Evolutionary conservation across 2,113 vertebrate genomes (phyloP).

Genomic region (Garra rufa): DNA sequence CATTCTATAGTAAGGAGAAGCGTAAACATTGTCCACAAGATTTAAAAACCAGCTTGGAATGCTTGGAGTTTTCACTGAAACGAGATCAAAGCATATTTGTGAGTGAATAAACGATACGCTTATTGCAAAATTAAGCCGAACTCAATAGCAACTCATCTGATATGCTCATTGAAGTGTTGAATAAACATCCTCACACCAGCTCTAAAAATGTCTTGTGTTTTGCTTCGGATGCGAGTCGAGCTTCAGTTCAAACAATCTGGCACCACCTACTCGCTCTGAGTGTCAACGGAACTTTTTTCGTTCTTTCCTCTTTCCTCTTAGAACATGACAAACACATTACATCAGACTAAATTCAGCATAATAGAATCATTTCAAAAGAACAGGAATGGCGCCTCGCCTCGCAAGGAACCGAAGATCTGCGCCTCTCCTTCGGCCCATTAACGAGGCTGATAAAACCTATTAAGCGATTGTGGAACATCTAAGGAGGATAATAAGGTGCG

Average conservation of each 20-base stretch:
- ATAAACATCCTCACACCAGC: neutral
- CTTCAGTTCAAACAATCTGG: constrained; percentile 2
- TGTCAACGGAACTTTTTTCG: neutral
- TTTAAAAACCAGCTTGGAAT: neutral
- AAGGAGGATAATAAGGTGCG: constrained; percentile 36
- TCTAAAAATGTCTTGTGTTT: neutral
- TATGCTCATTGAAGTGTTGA: neutral
- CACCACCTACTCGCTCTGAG: constrained; percentile 6
- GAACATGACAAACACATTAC: constrained; percentile 6
- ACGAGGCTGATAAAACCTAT: constrained; percentile 35
- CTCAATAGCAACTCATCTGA: neutral
- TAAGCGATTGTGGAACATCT: constrained; percentile 40
- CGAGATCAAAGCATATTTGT: constrained; percentile 6
- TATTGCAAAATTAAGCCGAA: constrained; percentile 5
- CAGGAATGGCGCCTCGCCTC: neutral
- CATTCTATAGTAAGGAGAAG: neutral
- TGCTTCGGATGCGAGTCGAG: neutral
- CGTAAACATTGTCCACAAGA: neutral
- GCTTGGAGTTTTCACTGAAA: neutral
- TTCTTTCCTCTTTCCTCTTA: neutral
- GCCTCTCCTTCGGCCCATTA: constrained; percentile 4
- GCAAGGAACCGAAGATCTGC: neutral
- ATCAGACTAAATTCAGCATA: neutral
- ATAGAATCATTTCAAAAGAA: constrained; percentile 6
- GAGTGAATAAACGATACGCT: neutral